Conservation (phyloP, 2,888 invertebrate species). For the Creontiades dilutus region DNA sequence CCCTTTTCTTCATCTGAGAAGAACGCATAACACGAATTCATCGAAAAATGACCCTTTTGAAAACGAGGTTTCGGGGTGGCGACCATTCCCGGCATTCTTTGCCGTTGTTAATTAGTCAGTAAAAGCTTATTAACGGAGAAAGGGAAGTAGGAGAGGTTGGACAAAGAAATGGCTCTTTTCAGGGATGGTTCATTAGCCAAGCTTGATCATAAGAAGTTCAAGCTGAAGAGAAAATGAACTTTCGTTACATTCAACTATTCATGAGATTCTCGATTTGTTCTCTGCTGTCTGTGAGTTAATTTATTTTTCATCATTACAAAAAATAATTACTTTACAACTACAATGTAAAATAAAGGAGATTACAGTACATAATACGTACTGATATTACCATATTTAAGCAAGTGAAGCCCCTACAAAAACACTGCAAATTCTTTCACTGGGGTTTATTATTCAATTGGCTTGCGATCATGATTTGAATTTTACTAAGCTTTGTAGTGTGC, state of each 20-base stretch:
- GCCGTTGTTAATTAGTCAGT: constrained; percentile 57
- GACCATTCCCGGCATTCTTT: constrained; percentile 50
- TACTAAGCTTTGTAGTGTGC: no score
- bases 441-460: no score
- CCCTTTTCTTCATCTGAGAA: background rate
- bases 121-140: constrained; percentile 57
- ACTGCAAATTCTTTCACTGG: no score
- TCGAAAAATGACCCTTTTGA: background rate
- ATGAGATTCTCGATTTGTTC: constrained; percentile 20
- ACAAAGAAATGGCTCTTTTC: constrained; percentile 42
- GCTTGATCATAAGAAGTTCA: constrained; percentile 58
- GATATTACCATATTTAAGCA: no score
- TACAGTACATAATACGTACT: no score
- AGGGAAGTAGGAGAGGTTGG: constrained; percentile 30
- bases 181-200: constrained; percentile 55
- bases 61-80: constrained; percentile 28
- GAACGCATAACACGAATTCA: background rate
- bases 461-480: no score
- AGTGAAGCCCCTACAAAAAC: no score
- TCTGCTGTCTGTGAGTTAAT: background rate
- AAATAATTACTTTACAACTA: background rate
- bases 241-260: constrained; percentile 22
- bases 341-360: no score
- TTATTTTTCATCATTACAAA: background rate
- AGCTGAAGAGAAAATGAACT: constrained; percentile 50